Conservation (phyloP, 2,113 vertebrate genomes). For the Atlantisia rogersi region DNA sequence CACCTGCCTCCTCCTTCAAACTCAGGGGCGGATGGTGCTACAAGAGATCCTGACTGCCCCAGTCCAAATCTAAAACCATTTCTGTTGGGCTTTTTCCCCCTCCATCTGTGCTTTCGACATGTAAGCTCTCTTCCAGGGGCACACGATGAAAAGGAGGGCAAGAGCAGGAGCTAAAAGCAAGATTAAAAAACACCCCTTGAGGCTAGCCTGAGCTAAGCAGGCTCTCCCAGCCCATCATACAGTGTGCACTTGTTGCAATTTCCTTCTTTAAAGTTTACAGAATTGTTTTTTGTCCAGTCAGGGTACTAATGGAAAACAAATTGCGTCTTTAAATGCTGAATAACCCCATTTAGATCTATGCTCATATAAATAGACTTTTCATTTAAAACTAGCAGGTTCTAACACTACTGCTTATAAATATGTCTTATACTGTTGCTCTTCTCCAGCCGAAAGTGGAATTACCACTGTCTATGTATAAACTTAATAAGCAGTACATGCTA, state of each 20-base stretch:
- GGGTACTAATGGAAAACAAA: constrained; percentile 44
- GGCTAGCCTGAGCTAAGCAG: neutral
- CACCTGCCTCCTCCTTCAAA: neutral
- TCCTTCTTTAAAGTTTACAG: neutral
- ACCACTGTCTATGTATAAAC: constrained; percentile 33
- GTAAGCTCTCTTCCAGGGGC: neutral
- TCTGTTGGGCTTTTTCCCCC: neutral
- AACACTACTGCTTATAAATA: constrained; percentile 17
- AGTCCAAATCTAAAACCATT: neutral
- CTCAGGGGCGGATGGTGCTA: neutral
- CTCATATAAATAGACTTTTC: constrained; percentile 40
- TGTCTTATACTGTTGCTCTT: constrained; percentile 25
- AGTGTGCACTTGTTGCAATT: neutral
- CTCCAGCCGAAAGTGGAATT: constrained; percentile 31
- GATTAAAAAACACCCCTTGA: neutral
- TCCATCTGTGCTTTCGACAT: neutral
- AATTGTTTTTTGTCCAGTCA: constrained; percentile 6
- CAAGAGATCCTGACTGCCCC: neutral
- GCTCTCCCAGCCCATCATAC: neutral
- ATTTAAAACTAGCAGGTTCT: constrained; percentile 25
- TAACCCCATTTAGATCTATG: constrained; percentile 18
- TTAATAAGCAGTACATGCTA: constrained; percentile 38
- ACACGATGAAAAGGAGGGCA: neutral
- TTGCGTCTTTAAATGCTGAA: constrained; percentile 30
- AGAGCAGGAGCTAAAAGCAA: neutral